Evolutionary conservation across 2,888 invertebrate genomes (phyloP), one percentile per base, ranked within the genome.

Genomic region (Erynnis tages): DNA sequence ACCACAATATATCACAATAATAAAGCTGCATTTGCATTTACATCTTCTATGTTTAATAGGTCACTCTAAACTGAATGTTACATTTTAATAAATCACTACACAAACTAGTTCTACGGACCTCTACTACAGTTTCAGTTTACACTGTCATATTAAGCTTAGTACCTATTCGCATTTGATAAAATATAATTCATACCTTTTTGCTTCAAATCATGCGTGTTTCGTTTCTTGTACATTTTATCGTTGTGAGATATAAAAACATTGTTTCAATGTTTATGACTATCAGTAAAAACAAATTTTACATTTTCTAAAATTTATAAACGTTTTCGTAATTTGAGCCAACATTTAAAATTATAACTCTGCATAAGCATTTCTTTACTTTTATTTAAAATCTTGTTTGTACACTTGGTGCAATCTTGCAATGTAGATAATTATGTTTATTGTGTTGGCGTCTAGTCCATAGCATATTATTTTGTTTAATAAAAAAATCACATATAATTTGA

Each of bases 391-490:
- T 25, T 7, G 8, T 7, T 37, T n/a, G 21, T 32, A 14, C 11
- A 14, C 32, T 8, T 14, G 40, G 6, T 49, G 23, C 10, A 7
- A 16, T 38, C 35, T 32, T 64, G 63, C 64, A 46, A 46, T 46
- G n/a, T n/a, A n/a, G n/a, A n/a, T n/a, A n/a, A n/a, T n/a, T n/a
- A n/a, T n/a, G 64, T 64, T 59, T 63, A 53, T 54, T 54, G 27
- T 47, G 60, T 67, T 71, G 61, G 61, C 73, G 74, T 50, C 82
- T 82, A 80, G 82, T 82, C 81, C 49, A 56, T 59, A 54, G 54
- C 25, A 64, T 68, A 58, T 71, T 67, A 63, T 66, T 66, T 61
- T 66, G 63, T 41, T 41, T 11, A n/a, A 2, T 63, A 59, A 62
- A 56, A 60, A 60, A 55, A 54, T 35, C 10, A 25, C 2, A 16